These are phyloP conservation scores for Astreopora myriophthalma DNA, from an alignment of 64 coral and sea anemone genomes.

Conservation along the genomic window DNA sequence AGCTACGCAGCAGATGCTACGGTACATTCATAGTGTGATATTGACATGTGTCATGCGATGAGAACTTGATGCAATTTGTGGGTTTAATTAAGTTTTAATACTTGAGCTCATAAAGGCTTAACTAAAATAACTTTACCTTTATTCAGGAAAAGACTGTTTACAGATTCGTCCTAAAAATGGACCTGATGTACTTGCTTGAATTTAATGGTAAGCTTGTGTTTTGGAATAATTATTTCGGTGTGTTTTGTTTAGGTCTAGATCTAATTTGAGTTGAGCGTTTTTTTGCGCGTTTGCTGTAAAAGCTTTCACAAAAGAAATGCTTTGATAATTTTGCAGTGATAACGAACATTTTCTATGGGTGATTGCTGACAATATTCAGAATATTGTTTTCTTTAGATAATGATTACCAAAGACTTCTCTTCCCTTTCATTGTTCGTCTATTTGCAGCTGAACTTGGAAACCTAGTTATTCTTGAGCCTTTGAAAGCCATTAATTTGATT, in stretches of 20 bases:
- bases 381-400: too few relatives aligned
- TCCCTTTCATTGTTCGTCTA: neutral
- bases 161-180: slow-evolving; percentile 53
- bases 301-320: too few relatives aligned
- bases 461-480: slow-evolving; percentile 21
- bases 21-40: neutral
- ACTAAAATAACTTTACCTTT: neutral
- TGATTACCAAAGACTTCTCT: too few relatives aligned
- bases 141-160: slow-evolving; percentile 58
- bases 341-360: neutral
- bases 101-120: too few relatives aligned
- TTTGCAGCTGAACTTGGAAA: slow-evolving; percentile 42
- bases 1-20: neutral
- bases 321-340: too few relatives aligned
- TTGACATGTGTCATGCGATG: neutral
- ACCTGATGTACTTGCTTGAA: slow-evolving; percentile 44
- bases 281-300: too few relatives aligned
- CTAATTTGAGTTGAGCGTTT: too few relatives aligned
- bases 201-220: slow-evolving; percentile 56
- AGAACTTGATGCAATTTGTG: too few relatives aligned
- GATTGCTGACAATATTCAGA: too few relatives aligned
- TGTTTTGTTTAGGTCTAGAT: too few relatives aligned
- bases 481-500: slow-evolving; percentile 20
- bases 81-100: too few relatives aligned
- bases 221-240: neutral